Evolutionary conservation across 2,888 invertebrate species (phyloP), one percentile per base, ranked within the genome.

Genomic region (Myathropa florea): DNA sequence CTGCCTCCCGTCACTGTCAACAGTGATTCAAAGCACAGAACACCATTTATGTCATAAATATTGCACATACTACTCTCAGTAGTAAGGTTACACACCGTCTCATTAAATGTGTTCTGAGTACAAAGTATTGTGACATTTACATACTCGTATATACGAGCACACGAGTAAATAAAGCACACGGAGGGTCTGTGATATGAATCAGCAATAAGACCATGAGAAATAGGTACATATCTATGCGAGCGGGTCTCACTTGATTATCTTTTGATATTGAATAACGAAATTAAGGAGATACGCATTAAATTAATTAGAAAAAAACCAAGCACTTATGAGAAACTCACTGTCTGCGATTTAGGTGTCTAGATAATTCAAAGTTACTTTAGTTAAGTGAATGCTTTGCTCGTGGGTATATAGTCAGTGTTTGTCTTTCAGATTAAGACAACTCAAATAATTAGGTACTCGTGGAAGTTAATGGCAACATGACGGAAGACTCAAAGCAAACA

Each of bases 1-100:
- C 53, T 46, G 12, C 70, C 18, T 21, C 33, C 61, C 55, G 55
- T 55, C 60, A 70, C 46, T 30, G 39, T 26, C 57, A 57, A 59
- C 36, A 57, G 55, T 71, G 71, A 71, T 23, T 78, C 78, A 57
- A 18, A 26, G 14, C 33, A 36, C 36, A 55, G 55, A 70, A 33
- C 46, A 46, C 53, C 36, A 70, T 78, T 68, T 63, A 70, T 78
- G 70, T 78, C 78, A 78, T 46, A 70, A 70, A 71, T 78, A 78
- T 71, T 71, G 71, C 78, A 78, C 64, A 63, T 26, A 46, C 67
- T 24, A 28, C 30, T 39, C 53, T 70, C 70, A 46, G 28, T 28
- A 26, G 55, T 57, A 68, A 68, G 53, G 33, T 53, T 10, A 59
- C 67, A 57, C 23, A 30, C 12, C 21, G 26, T 63, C 57, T 39